These are phyloP conservation scores for Orthonyx spaldingii DNA, from an alignment of 2,113 vertebrate species.

Conservation along the genomic window DNA sequence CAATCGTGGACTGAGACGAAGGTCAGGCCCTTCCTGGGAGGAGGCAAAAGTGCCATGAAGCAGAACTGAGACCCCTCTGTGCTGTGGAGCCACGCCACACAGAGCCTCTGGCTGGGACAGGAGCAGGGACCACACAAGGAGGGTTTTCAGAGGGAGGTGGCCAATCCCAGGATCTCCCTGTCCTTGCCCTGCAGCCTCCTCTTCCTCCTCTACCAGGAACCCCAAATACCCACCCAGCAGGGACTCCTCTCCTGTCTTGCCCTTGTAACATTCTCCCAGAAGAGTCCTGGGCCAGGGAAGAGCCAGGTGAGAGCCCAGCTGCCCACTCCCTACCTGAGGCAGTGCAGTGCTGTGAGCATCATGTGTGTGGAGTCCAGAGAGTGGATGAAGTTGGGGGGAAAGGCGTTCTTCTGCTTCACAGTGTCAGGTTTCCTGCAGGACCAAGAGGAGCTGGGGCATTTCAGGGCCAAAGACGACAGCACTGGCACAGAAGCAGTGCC, in stretches of 20 bases:
- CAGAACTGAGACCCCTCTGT: not conserved
- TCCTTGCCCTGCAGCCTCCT: not conserved
- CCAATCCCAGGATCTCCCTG: fast-evolving
- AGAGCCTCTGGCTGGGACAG: not conserved
- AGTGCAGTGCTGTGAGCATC: constrained; percentile 95
- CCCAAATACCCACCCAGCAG: not conserved
- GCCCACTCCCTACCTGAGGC: constrained; percentile 77
- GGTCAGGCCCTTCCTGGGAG: constrained; percentile 82
- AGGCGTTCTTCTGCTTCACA: constrained; percentile 94
- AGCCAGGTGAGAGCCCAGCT: not conserved
- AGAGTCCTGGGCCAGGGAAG: not conserved
- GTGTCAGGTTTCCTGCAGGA: constrained; percentile 83
- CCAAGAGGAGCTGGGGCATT: not conserved
- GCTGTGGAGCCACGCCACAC: fast-evolving
- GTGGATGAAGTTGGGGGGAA: constrained; percentile 97
- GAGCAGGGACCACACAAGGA: not conserved
- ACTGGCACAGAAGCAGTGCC: not conserved
- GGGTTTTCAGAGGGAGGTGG: not conserved
- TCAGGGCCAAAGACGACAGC: not conserved
- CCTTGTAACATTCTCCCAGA: not conserved
- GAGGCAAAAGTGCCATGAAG: not conserved
- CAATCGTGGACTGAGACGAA: constrained; percentile 97
- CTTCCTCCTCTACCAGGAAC: not conserved
- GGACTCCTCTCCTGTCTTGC: not conserved
- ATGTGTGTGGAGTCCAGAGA: constrained; percentile 97